Conservation (phyloP, 2,888 invertebrate species). For the Macaria notata region DNA sequence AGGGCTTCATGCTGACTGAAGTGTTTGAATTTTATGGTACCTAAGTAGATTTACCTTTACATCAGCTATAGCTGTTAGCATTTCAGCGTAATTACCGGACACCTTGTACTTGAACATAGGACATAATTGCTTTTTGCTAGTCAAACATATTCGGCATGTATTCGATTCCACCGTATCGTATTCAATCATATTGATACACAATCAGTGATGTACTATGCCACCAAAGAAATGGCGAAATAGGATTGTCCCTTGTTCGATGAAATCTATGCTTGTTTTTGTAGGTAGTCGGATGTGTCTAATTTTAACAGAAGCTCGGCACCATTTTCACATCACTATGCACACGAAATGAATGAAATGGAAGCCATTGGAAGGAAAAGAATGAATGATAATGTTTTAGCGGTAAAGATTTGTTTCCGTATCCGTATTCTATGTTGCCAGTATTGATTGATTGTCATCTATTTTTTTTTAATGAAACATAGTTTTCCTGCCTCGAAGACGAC, state of each 20-base stretch:
- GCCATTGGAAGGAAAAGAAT: constrained; percentile 9
- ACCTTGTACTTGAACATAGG: constrained; percentile 74
- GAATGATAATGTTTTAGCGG: not conserved
- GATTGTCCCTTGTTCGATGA: constrained; percentile 30
- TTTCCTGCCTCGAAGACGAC: too few species aligned
- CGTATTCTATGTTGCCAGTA: constrained; percentile 7
- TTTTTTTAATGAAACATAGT: too few species aligned
- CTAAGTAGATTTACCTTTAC: constrained; percentile 60
- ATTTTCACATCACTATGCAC: constrained; percentile 42
- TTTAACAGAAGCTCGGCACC: constrained; percentile 26
- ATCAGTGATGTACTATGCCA: constrained; percentile 30
- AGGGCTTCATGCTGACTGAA: not conserved
- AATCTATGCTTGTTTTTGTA: constrained; percentile 11
- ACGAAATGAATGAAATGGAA: constrained; percentile 24
- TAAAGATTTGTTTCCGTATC: constrained; percentile 15
- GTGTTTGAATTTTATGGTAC: not conserved
- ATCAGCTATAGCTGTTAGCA: constrained; percentile 76
- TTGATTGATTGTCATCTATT: not conserved
- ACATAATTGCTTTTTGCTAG: constrained; percentile 68
- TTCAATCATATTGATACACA: constrained; percentile 55
- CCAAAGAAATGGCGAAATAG: constrained; percentile 25
- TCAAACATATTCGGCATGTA: constrained; percentile 73
- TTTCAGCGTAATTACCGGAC: constrained; percentile 78
- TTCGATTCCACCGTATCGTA: constrained; percentile 59
- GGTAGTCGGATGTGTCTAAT: constrained; percentile 2